These are phyloP conservation scores for Chaetogeoica ovagalla DNA, from an alignment of 2,888 invertebrate genomes.

Conservation along the genomic window DNA sequence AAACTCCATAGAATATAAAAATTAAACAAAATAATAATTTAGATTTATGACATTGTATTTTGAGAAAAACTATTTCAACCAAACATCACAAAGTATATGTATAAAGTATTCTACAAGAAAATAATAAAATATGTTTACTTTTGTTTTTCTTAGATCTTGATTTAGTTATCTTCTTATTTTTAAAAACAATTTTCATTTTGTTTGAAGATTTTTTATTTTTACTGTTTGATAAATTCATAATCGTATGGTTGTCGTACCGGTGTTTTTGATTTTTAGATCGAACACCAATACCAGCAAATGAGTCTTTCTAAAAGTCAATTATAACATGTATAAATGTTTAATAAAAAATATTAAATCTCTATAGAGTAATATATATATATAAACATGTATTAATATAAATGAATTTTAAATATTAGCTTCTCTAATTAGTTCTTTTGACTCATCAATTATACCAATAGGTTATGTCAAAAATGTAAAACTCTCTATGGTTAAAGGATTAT, in stretches of 20 bases:
- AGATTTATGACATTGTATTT: too few species aligned
- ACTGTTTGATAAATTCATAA: constrained; percentile 20
- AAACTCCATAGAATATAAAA: not conserved
- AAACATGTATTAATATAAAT: not conserved
- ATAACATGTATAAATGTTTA: not conserved
- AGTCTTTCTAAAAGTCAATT: constrained; percentile 27
- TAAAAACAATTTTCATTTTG: constrained; percentile 38
- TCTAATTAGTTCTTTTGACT: constrained; percentile 77
- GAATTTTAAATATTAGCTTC: constrained; percentile 62
- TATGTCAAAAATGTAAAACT: constrained; percentile 85
- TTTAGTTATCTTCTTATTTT: constrained; percentile 21
- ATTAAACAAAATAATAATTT: too few species aligned
- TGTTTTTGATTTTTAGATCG: constrained; percentile 33
- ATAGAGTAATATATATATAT: not conserved
- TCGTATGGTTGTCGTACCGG: constrained; percentile 5
- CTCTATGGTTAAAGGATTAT: constrained; percentile 70
- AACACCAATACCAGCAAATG: constrained; percentile 1
- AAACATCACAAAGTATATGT: too few species aligned
- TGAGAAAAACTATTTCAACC: too few species aligned
- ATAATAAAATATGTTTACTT: constrained; percentile 22
- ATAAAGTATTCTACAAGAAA: too few species aligned
- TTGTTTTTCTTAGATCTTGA: constrained; percentile 31
- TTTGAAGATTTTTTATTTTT: constrained; percentile 27
- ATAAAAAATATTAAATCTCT: too few species aligned
- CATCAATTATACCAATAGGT: constrained; percentile 72